phyloP scores from a whole-genome alignment of 1,140 invertebrate species.

The Lethocerus indicus region DNA sequence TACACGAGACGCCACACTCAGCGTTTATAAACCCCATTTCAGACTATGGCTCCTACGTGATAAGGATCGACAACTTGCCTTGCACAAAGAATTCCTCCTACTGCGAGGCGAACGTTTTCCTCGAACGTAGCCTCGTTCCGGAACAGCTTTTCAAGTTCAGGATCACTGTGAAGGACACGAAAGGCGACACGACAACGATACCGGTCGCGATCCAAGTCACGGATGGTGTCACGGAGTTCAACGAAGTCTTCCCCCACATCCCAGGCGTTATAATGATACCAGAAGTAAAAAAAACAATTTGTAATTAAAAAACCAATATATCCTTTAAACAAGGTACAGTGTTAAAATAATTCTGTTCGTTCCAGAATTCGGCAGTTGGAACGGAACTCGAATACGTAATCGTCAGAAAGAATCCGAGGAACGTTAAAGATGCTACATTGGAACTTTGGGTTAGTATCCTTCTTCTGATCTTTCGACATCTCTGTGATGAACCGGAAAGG shows the following conservation, averaged over 20 bases:
- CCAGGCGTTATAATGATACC: constrained; percentile 61
- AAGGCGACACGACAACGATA: constrained; percentile 54
- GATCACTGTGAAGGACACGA: constrained; percentile 56
- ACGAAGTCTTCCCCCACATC: constrained; percentile 68
- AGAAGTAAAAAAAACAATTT: constrained; percentile 56
- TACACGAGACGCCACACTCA: neutral
- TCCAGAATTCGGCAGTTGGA: constrained; percentile 57
- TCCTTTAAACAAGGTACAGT: neutral
- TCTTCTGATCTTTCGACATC: constrained; percentile 15
- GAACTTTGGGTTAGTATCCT: constrained; percentile 49
- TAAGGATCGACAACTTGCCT: constrained; percentile 56
- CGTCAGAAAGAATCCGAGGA: constrained; percentile 55
- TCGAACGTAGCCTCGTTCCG: constrained; percentile 49
- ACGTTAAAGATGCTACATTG: constrained; percentile 55
- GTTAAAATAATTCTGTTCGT: constrained; percentile 14
- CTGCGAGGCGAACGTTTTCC: constrained; percentile 66
- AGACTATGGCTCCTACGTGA: constrained; percentile 29
- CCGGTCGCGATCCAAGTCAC: constrained; percentile 67
- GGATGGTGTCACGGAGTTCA: constrained; percentile 55
- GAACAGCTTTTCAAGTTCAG: constrained; percentile 66
- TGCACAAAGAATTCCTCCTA: constrained; percentile 67
- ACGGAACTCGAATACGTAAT: constrained; percentile 64
- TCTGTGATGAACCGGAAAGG: too few relatives aligned
- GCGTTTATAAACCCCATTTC: constrained; percentile 4
- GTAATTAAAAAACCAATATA: too few relatives aligned